These are phyloP conservation scores for Lacerta viridis DNA, from an alignment of 2,797 vertebrate species.

Conservation along the genomic window DNA sequence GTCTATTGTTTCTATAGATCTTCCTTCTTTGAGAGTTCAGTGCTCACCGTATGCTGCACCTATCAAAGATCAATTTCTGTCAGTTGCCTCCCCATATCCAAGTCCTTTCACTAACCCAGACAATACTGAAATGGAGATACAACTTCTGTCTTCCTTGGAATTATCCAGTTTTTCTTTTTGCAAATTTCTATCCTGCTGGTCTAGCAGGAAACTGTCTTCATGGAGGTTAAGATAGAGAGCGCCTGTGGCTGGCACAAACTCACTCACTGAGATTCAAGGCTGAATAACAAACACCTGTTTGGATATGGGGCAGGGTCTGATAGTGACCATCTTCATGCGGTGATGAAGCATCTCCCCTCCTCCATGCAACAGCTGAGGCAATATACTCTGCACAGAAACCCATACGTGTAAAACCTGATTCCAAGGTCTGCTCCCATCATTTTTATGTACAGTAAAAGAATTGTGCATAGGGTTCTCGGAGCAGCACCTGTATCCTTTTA, in stretches of 20 bases:
- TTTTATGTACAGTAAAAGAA: neutral
- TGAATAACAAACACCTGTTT: neutral
- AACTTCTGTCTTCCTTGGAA: neutral
- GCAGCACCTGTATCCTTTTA: neutral
- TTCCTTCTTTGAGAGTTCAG: neutral
- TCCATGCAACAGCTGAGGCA: neutral
- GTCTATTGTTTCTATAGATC: neutral
- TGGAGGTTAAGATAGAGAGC: neutral
- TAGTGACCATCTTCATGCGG: neutral
- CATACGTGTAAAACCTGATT: neutral
- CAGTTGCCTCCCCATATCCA: neutral
- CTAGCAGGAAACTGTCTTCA: neutral
- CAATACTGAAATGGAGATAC: neutral
- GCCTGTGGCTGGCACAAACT: neutral
- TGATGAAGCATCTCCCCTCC: neutral
- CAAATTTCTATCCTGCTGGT: neutral
- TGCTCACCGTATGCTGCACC: neutral
- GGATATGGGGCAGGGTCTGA: neutral
- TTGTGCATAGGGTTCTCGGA: neutral
- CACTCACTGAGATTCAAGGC: neutral
- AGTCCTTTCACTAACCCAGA: neutral
- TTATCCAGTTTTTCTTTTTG: neutral
- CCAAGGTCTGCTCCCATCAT: neutral
- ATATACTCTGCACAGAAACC: neutral
- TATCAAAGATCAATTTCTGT: neutral